Conservation (phyloP, 2,888 invertebrate genomes). For the Raillietiella orientalis region DNA sequence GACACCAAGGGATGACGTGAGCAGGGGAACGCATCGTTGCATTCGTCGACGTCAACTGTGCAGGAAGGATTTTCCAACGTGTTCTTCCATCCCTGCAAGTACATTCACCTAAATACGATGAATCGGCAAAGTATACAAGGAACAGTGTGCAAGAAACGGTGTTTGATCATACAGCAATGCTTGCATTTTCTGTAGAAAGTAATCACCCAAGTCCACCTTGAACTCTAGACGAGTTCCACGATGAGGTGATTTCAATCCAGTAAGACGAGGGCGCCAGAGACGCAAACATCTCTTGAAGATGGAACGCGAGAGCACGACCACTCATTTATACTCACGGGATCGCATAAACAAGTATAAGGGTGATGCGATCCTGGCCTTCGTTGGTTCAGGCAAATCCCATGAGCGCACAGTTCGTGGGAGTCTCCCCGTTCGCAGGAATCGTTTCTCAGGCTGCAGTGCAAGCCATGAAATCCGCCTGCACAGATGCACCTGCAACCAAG, state of each 20-base stretch:
- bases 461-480: slow-evolving; percentile 37
- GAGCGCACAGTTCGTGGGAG: slow-evolving; percentile 45
- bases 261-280: too few species aligned
- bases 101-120: too few species aligned
- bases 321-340: slow-evolving; percentile 21
- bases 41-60: slow-evolving; percentile 58
- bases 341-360: slow-evolving; percentile 44
- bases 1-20: slow-evolving; percentile 40
- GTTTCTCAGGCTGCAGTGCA: slow-evolving; percentile 40
- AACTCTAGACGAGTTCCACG: too few species aligned
- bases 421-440: slow-evolving; percentile 36
- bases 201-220: too few species aligned
- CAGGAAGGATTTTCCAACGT: slow-evolving; percentile 32
- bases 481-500: slow-evolving; percentile 30
- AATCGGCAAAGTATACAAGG: too few species aligned
- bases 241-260: too few species aligned
- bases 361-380: slow-evolving; percentile 17
- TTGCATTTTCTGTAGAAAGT: too few species aligned
- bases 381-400: slow-evolving; percentile 45
- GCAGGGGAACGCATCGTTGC: slow-evolving; percentile 31
- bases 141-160: too few species aligned
- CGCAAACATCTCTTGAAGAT: too few species aligned
- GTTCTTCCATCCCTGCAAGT: slow-evolving; percentile 50
- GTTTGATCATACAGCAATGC: too few species aligned
- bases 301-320: too few species aligned